phyloP scores from a whole-genome alignment of 2,888 invertebrate species.

The Eupithecia centaureata region DNA sequence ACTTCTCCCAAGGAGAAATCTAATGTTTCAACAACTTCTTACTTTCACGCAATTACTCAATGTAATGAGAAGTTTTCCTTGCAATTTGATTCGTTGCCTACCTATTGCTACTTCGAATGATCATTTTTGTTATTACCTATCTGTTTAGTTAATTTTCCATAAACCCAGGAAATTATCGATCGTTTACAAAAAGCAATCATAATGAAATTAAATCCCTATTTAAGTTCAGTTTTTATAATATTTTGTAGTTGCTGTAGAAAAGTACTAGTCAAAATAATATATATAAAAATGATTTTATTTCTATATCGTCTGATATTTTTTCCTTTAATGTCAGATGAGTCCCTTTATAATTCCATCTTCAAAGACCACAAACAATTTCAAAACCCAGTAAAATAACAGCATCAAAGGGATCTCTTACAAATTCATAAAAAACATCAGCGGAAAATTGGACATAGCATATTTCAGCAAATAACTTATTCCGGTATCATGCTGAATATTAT shows the following conservation, averaged over 20 bases:
- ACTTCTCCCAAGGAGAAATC: constrained; percentile 23
- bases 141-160: neutral
- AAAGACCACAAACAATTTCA: constrained; percentile 19
- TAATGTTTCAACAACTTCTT: constrained; percentile 32
- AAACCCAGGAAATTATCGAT: neutral
- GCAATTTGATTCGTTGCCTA: constrained; percentile 25
- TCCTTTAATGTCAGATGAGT: neutral
- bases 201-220: neutral
- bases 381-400: constrained; percentile 15
- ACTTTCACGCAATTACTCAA: constrained; percentile 40
- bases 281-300: neutral
- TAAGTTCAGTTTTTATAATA: too few species aligned
- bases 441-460: constrained; percentile 58
- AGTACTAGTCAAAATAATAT: too few species aligned
- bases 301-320: neutral
- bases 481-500: constrained; percentile 44
- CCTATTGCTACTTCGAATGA: neutral
- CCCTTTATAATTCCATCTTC: constrained; percentile 7
- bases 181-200: neutral
- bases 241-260: too few species aligned
- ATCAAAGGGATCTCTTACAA: constrained; percentile 47
- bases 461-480: constrained; percentile 48
- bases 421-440: constrained; percentile 62
- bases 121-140: neutral
- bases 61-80: constrained; percentile 39